A percentile compares a stretch with the other conserved stretches of the same genome.
Evolutionary conservation across 2,888 invertebrate species (phyloP).

Genomic region (Oscheius onirici): DNA sequence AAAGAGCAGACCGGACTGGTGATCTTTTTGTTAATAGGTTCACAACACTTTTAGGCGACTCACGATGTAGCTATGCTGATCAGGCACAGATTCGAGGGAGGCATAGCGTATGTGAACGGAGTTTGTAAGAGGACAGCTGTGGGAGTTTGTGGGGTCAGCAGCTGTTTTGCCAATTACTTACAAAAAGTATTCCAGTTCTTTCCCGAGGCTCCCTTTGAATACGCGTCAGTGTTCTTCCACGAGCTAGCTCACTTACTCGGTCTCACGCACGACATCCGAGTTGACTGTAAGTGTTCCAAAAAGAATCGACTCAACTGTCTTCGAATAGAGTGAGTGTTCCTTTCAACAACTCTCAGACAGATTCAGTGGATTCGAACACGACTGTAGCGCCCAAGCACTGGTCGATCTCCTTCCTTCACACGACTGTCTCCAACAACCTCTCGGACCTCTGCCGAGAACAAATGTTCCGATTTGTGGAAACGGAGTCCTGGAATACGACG

Average conservation of each 20-base stretch:
- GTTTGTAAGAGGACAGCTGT: slow-evolving; percentile 48
- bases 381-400: slow-evolving; percentile 55
- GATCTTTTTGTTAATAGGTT: neutral
- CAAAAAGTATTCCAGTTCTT: slow-evolving; percentile 37
- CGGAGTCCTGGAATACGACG: slow-evolving; percentile 49
- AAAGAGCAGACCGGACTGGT: slow-evolving; percentile 43
- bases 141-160: slow-evolving; percentile 51
- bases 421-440: slow-evolving; percentile 40
- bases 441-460: slow-evolving; percentile 31
- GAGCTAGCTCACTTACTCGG: slow-evolving; percentile 57
- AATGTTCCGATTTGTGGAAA: slow-evolving; percentile 52
- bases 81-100: slow-evolving; percentile 55
- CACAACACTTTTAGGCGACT: slow-evolving; percentile 21
- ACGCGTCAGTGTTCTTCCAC: slow-evolving; percentile 55
- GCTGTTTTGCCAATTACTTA: neutral
- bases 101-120: slow-evolving; percentile 53
- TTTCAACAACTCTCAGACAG: no score
- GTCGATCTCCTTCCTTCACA: slow-evolving; percentile 42
- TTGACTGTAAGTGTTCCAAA: slow-evolving; percentile 44
- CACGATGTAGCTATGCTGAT: slow-evolving; percentile 54
- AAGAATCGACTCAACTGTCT: slow-evolving; percentile 47
- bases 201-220: slow-evolving; percentile 46
- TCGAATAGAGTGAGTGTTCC: slow-evolving; percentile 42
- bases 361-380: slow-evolving; percentile 52
- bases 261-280: slow-evolving; percentile 46